Evolutionary conservation across 2,113 vertebrate genomes (phyloP), one percentile per base, ranked within the genome.

Genomic region (Melanerpes aurifrons): DNA sequence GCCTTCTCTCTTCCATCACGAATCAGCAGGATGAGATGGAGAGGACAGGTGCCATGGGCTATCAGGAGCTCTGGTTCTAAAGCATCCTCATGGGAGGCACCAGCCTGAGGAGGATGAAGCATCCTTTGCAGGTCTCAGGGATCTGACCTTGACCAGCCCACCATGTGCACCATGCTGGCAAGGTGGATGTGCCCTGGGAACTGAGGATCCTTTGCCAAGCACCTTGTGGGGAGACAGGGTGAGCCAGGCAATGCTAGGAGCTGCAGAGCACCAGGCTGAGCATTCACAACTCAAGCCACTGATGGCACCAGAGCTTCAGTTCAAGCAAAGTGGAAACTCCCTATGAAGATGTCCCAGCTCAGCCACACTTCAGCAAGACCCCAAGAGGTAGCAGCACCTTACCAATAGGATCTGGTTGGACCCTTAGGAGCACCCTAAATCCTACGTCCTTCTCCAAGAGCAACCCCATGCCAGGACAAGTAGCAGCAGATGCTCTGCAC

Each of bases 121-220:
- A 62, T 15, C 25, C 37, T 50, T 32, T 21, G 31, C 19, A 82
- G 10, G 6, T 80, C 31, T 80, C 76, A 24, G 7, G 37, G 32
- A 20, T 40, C 11, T 10, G 2, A n/a, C n/a, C 53, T 18, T 20
- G 35, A 7, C 28, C 29, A 48, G 7, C 3, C 10, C 13, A 40
- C 20, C 18, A 8, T 6, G 3, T 59, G 35, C 29, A 14, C 31
- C 2, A 0, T 2, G 0, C 4, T 28, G 45, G 25, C 37, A 71
- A 61, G 57, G 25, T 15, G 5, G 69, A 71, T 1, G 0, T 58
- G 35, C 9, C 74, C 58, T 62, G 29, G 17, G 40, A 87, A 48
- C 32, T 0, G 1, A 58, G 18, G 56, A 21, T 47, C 64, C 37
- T 53, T 32, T 32, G 32, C 72, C 59, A 64, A 68, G 76, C 37